phyloP scores from a whole-genome alignment of 2,888 invertebrate species.

The Thumatha senex region DNA sequence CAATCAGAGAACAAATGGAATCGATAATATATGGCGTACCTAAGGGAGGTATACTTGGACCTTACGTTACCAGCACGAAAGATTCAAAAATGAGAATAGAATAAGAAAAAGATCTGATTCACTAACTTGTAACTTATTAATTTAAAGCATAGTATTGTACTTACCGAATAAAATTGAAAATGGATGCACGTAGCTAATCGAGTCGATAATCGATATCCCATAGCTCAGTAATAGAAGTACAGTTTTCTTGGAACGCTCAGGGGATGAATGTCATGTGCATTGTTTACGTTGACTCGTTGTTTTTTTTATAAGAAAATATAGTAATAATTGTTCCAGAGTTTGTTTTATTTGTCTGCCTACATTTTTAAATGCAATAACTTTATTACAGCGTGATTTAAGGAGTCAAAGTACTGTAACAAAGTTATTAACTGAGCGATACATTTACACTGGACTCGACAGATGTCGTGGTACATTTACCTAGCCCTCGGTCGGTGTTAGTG shows the following conservation, averaged over 20 bases:
- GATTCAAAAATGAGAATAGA: no score
- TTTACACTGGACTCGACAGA: no score
- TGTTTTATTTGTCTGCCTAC: conserved; percentile 22
- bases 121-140: conserved; percentile 36
- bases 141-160: conserved; percentile 6
- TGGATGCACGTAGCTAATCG: conserved; percentile 27
- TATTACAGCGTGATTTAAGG: background rate
- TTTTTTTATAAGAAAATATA: conserved; percentile 64
- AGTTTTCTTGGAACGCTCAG: conserved; percentile 31
- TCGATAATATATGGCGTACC: no score
- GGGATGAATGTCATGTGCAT: conserved; percentile 24
- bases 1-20: no score
- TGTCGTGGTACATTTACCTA: no score
- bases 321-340: conserved; percentile 63
- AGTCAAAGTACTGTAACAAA: no score
- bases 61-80: no score
- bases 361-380: background rate
- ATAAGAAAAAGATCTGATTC: background rate
- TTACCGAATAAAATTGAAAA: conserved; percentile 11
- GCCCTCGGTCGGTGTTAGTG: no score
- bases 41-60: no score
- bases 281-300: conserved; percentile 67
- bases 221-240: conserved; percentile 22
- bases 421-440: no score
- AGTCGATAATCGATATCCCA: conserved; percentile 8